Evolutionary conservation across 1,140 invertebrate genomes (phyloP), one percentile per base, ranked within the genome.

Genomic region (Sinonovacula constricta): DNA sequence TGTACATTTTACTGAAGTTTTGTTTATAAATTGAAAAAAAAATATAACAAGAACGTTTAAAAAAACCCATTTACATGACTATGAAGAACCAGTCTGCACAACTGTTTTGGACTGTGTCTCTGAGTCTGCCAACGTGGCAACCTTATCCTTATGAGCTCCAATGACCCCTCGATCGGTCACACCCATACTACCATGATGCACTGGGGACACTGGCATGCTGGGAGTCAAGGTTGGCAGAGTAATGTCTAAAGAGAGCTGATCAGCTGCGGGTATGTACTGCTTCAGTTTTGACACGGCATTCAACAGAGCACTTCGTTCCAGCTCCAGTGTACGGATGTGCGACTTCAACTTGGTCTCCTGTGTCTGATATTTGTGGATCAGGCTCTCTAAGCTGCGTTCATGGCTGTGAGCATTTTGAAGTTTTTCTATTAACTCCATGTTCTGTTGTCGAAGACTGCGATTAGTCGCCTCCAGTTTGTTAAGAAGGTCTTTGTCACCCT

Each of bases 371-470:
- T 82, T 87, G 49, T 87, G 79, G 30, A 88, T 84, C 12, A 81
- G 82, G n/a, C 80, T 82, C 79, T 90, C 88, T 18, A 86, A 60
- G 28, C 84, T 86, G 22, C 83, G 83, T 28, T 85, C 79, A 36
- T 89, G 87, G 51, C 85, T 86, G 68, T 88, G 83, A 14, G 87
- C 81, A 53, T 87, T 86, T 80, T 92, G 90, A 30, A 92, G 86
- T 79, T 92, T 90, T 51, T 92, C 91, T 28, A 91, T 83, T 0
- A 92, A 79, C 66, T 92, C 90, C 72, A 89, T 76, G 79, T 92
- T 92, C 79, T 93, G 91, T 33, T 90, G 85, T 71, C 90, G 91
- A 2, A 93, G 86, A 36, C 86, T 86, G 18, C 86, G 84, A 78
- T 92, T 92, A 0, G 77, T 49, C 31, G 83, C 83, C 76, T 92